Percentiles rank a stretch among this genome's conserved stretches.
Conservation (phyloP, 2,797 vertebrate species). For the Amphiprion clarkii region DNA sequence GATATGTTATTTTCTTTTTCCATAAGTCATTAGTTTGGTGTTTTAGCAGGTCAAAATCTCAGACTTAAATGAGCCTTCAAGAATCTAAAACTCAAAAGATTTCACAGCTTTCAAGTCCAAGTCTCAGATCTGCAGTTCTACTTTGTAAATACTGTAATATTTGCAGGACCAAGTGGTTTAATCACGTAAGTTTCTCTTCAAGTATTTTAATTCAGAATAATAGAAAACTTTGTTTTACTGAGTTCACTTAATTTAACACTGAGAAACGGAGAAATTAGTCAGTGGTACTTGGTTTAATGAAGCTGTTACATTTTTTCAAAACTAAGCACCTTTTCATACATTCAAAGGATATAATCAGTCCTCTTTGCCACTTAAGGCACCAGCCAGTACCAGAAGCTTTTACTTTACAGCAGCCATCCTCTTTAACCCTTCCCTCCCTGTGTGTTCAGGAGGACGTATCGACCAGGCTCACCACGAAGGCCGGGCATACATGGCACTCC, state of each 20-base stretch:
- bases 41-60: no score
- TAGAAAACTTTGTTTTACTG: neutral
- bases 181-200: neutral
- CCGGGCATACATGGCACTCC: constrained; percentile 82
- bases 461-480: constrained; percentile 86
- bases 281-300: neutral
- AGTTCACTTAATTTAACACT: neutral
- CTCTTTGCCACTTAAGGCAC: neutral
- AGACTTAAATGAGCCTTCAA: no score
- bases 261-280: neutral
- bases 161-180: neutral
- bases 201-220: constrained; percentile 1
- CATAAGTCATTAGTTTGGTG: no score
- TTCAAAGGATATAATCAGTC: neutral
- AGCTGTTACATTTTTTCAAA: neutral
- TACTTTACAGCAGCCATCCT: neutral
- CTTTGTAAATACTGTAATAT: no score
- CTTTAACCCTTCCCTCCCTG: neutral
- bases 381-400: neutral
- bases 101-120: neutral
- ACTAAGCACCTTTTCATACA: neutral
- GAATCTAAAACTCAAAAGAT: no score
- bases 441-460: constrained; percentile 83
- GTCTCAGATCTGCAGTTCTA: neutral
- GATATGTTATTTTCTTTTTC: no score